Percentiles rank a stretch among this genome's conserved stretches.
phyloP scores from a whole-genome alignment of 2,113 vertebrate species.

The Aegotheles bennettii region DNA sequence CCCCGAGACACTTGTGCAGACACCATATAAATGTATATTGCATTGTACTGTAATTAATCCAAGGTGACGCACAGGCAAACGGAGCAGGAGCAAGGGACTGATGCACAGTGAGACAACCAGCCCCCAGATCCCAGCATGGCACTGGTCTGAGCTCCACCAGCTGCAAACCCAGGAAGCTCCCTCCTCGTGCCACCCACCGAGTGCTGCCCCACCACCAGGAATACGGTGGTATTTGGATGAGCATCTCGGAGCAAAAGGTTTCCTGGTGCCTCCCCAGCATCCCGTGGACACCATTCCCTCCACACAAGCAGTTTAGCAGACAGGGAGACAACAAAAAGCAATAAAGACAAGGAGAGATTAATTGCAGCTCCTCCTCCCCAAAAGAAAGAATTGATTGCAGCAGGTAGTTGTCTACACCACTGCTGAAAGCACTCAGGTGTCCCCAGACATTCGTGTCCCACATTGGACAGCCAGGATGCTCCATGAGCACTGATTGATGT shows the following conservation, averaged over 20 bases:
- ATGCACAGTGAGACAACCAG: not conserved
- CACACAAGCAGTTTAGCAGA: not conserved
- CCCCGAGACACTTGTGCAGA: slow-evolving; percentile 38
- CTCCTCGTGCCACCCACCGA: accelerated
- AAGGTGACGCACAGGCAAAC: not conserved
- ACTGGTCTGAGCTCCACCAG: not conserved
- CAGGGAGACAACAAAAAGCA: not conserved
- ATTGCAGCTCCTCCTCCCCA: not conserved
- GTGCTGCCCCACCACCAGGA: not conserved
- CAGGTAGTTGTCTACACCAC: not conserved
- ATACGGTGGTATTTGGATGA: not conserved
- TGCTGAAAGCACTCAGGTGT: not conserved
- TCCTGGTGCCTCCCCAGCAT: not conserved
- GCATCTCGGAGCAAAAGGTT: not conserved
- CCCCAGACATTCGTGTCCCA: not conserved
- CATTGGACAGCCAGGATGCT: not conserved
- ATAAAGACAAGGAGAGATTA: not conserved
- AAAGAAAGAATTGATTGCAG: not conserved
- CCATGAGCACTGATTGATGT: accelerated
- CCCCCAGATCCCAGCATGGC: not conserved
- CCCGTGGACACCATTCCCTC: not conserved
- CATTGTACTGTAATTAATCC: slow-evolving; percentile 65
- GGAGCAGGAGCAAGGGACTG: not conserved
- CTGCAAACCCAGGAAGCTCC: not conserved
- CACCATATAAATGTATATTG: slow-evolving; percentile 48